Evolutionary conservation across 2,113 vertebrate genomes (phyloP), one percentile per base, ranked within the genome.

Genomic region (Propithecus coquereli): DNA sequence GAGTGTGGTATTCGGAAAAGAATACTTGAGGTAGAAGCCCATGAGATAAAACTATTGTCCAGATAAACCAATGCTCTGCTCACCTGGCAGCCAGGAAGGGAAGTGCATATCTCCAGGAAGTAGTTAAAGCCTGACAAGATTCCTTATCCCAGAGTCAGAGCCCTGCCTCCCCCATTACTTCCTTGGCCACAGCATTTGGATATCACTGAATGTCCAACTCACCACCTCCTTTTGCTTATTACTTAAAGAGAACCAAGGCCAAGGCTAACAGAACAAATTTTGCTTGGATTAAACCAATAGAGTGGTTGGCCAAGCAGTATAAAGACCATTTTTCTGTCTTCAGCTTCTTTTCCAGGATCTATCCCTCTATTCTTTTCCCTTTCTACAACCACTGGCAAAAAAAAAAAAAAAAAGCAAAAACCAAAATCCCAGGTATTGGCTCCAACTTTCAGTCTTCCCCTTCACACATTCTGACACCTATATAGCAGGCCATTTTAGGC

Each of bases 21-120:
- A 83, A 71, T 94, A 34, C 9, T 83, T 66, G 66, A 50, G 3
- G n/a, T 84, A 92, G 23, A 91, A 91, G 34, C 32, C 59, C 32
- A 23, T 82, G 73, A 91, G 16, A 95, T 93, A 47, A 73, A 95
- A 96, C 27, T 89, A 43, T 92, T 94, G 52, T 43, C 85, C 47
- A 71, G 23, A 66, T 76, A 81, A 89, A 43, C 40, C 22, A 92
- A 43, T 88, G 40, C 27, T 95, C 66, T 91, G 12, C n/a, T 97
- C 50, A 94, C 43, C 10, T 88, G 86, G 77, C 43, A 43, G 1
- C 5, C 22, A 92, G 45, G 34, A 94, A 92, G n/a, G 37, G 12
- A 16, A 79, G 77, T 45, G 7, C 27, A 27, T 66, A 34, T 77
- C 81, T 94, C 50, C n/a, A 95, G 40, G 50, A 96, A 22, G 27